Conservation (phyloP, 2,797 vertebrate genomes). For the Monodelphis domestica region DNA sequence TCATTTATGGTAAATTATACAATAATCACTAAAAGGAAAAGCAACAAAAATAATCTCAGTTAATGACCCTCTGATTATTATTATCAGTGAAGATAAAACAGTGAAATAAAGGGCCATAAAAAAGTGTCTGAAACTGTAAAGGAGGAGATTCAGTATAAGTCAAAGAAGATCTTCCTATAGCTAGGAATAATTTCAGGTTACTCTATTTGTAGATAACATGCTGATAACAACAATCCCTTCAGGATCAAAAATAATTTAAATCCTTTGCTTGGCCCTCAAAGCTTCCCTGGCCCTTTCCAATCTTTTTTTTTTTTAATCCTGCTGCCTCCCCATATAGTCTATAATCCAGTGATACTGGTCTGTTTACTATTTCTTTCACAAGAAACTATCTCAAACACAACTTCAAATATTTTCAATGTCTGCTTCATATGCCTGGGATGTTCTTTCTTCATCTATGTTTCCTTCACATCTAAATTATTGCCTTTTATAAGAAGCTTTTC, state of each 20-base stretch:
- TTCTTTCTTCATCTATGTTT: background rate
- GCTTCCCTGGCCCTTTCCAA: background rate
- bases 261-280: background rate
- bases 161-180: background rate
- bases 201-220: background rate
- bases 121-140: too few species aligned
- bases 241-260: background rate
- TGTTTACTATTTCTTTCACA: background rate
- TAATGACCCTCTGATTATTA: too few species aligned
- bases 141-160: too few species aligned
- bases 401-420: background rate
- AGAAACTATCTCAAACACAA: too few species aligned
- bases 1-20: too few species aligned
- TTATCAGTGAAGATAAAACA: too few species aligned
- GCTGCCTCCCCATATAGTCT: background rate
- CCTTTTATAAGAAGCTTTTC: background rate
- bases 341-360: background rate
- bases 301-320: background rate
- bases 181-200: background rate
- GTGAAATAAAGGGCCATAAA: too few species aligned
- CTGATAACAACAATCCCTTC: background rate
- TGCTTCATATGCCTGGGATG: background rate
- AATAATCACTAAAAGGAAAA: too few species aligned
- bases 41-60: too few species aligned
- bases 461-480: background rate